Percentiles rank a stretch among this genome's conserved stretches.
Conservation (phyloP, 2,888 invertebrate species). For the Enchytraeus crypticus region DNA sequence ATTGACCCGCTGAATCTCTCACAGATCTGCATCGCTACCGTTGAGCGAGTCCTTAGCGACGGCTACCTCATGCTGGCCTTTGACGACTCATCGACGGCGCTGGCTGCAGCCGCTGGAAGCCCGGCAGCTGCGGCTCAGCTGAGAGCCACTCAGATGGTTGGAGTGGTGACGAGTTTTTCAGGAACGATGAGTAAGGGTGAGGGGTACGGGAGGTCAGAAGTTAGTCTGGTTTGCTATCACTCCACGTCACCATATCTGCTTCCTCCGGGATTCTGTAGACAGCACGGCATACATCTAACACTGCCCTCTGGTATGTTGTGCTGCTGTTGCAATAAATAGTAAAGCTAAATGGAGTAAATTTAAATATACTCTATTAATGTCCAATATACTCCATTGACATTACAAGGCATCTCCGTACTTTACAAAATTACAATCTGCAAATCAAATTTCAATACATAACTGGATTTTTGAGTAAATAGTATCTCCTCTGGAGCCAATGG, state of each 20-base stretch:
- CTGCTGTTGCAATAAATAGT: not conserved
- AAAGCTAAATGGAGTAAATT: not conserved
- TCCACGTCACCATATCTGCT: slow-evolving; percentile 87
- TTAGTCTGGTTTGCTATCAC: slow-evolving; percentile 93
- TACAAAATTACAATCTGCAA: too few species aligned
- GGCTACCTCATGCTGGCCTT: slow-evolving; percentile 94
- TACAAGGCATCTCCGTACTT: too few species aligned
- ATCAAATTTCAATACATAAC: too few species aligned
- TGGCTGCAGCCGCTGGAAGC: slow-evolving; percentile 52
- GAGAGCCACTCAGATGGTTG: too few species aligned
- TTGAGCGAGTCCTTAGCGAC: slow-evolving; percentile 81
- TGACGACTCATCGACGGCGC: slow-evolving; percentile 59
- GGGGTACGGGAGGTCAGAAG: too few species aligned
- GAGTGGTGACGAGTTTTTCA: too few species aligned
- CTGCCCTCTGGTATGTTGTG: slow-evolving; percentile 59
- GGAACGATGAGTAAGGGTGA: too few species aligned
- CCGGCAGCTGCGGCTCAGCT: not conserved
- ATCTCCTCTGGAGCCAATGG: too few species aligned
- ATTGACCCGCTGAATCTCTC: slow-evolving; percentile 92
- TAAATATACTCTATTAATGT: not conserved
- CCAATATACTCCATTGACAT: not conserved
- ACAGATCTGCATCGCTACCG: slow-evolving; percentile 87
- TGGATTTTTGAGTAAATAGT: too few species aligned
- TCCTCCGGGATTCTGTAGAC: slow-evolving; percentile 83
- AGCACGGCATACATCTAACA: slow-evolving; percentile 71